Evolutionary conservation across 2,888 invertebrate genomes (phyloP), one percentile per base, ranked within the genome.

Genomic region (Diarsia brunnea): DNA sequence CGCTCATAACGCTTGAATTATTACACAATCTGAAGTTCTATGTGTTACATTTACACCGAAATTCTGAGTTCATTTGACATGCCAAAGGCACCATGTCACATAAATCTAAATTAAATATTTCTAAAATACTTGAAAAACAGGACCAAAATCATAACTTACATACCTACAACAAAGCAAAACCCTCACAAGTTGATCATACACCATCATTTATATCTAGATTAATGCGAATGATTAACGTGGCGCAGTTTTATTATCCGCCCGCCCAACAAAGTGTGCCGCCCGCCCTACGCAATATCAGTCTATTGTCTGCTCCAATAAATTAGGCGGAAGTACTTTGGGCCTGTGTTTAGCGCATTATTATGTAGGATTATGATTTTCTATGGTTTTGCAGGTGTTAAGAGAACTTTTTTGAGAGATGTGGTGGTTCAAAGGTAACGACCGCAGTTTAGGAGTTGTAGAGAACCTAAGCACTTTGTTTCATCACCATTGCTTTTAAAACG

Each of bases 301-400:
- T 75, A 78, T 85, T 86, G 84, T 83, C 67, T 73, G 58, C 69
- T 5, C 24, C 61, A 61, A 77, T 83, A 85, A 86, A 85, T 85
- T 86, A 80, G 31, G 51, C 53, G 65, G 49, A 77, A 73, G 75
- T 67, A n/a, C 74, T 67, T 64, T 53, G 60, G 24, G 61, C 45
- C 24, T 31, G 51, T 75, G 68, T 63, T 79, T 82, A 73, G 60
- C 12, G 58, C 27, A 66, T 69, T 73, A 82, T 74, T 82, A 47
- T 12, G n/a, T 63, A 45, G 65, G 7, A 31, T 70, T 70, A 64
- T 69, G 51, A 58, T 70, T 27, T 67, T n/a, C 3, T 10, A 38
- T 60, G 51, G 65, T 58, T 58, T 73, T 64, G 19, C n/a, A 58
- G 75, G 24, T 66, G 45, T 53, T 21, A 38, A 38, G 38, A 38